phyloP scores from a whole-genome alignment of 2,113 vertebrate genomes.

The Protomyctophum bolini region DNA sequence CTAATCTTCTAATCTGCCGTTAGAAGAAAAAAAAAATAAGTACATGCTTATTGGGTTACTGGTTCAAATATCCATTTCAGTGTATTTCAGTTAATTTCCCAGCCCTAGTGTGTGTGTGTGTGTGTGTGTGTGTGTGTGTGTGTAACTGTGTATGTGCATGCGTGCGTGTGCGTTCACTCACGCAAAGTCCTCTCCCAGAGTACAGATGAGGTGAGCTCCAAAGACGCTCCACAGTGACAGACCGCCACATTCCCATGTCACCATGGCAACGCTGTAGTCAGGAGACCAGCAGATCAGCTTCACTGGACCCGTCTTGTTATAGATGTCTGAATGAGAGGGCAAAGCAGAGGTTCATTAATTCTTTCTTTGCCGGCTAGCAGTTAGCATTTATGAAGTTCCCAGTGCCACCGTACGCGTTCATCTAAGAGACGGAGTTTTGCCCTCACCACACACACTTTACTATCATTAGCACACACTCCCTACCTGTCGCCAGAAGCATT shows the following conservation, averaged over 20 bases:
- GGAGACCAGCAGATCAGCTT: constrained; percentile 95
- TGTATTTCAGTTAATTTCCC: no score
- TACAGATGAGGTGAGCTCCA: constrained; percentile 97
- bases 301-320: constrained; percentile 97
- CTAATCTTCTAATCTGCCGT: no score
- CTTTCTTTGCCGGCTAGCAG: no score
- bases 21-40: neutral
- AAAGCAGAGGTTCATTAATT: neutral
- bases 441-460: no score
- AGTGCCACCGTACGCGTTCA: no score
- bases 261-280: constrained; percentile 93
- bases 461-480: no score
- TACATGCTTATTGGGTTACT: no score
- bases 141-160: neutral
- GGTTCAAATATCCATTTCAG: no score
- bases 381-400: no score
- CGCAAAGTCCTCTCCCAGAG: constrained; percentile 96
- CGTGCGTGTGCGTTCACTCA: constrained; percentile 74
- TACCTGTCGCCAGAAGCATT: no score
- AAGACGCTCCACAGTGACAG: constrained; percentile 98
- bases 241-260: constrained; percentile 95
- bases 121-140: neutral
- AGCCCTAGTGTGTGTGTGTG: neutral
- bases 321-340: constrained; percentile 83
- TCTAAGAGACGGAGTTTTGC: no score